A percentile compares a stretch with the other conserved stretches of the same genome.
Conservation (phyloP, 92 coral and sea anemone species). For the Actinernus sp. region DNA sequence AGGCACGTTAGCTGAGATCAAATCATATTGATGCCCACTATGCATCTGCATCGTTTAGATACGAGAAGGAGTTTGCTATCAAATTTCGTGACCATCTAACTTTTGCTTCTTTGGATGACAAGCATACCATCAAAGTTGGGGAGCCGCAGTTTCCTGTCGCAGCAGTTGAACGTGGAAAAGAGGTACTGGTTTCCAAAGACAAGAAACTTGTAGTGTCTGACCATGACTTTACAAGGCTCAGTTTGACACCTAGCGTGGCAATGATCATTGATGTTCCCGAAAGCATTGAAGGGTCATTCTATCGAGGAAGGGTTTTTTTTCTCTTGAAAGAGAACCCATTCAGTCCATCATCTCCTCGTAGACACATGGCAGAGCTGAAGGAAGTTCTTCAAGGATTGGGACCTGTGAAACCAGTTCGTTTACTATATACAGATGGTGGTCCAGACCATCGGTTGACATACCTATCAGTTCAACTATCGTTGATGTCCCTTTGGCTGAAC, state of each 20-base stretch:
- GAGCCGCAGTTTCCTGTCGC: slow-evolving; percentile 66
- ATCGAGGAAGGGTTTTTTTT: slow-evolving; percentile 38
- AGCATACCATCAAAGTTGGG: slow-evolving; percentile 69
- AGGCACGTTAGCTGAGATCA: slow-evolving; percentile 46
- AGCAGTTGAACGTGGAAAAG: slow-evolving; percentile 59
- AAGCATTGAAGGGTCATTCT: slow-evolving; percentile 50
- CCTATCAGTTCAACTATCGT: slow-evolving; percentile 16
- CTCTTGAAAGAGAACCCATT: slow-evolving; percentile 47
- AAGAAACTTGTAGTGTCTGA: slow-evolving; percentile 54
- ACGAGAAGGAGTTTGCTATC: slow-evolving; percentile 47
- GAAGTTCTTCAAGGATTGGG: too few relatives aligned
- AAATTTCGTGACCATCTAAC: slow-evolving; percentile 38
- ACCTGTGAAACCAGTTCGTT: slow-evolving; percentile 31
- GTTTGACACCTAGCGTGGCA: slow-evolving; percentile 47
- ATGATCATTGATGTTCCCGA: slow-evolving; percentile 39
- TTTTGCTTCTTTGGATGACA: slow-evolving; percentile 65
- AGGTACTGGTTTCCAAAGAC: slow-evolving; percentile 55
- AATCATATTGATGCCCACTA: slow-evolving; percentile 57
- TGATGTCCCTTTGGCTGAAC: slow-evolving; percentile 13
- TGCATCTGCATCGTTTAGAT: slow-evolving; percentile 48
- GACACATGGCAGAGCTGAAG: slow-evolving; percentile 42
- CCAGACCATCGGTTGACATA: slow-evolving; percentile 44
- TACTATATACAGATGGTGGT: slow-evolving; percentile 48
- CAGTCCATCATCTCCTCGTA: slow-evolving; percentile 31
- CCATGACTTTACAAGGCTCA: slow-evolving; percentile 63